Base-by-base conservation (phyloP, 2,113 vertebrate species). In the Xiphophorus couchianus region DNA sequence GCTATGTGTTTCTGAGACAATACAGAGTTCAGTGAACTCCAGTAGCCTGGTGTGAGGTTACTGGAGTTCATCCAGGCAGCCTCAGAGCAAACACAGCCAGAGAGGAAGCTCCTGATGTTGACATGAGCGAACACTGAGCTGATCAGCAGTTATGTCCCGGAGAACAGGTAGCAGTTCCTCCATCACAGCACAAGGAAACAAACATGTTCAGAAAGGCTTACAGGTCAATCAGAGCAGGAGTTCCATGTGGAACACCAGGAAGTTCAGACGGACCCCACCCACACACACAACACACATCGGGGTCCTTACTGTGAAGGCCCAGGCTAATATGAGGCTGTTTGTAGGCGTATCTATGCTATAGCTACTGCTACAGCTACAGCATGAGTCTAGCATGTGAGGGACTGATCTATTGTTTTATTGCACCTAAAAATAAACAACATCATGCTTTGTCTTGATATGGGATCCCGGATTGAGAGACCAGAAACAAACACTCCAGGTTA, bases 21-120 rank as follows among this genome's bases (percentile, higher is more conserved):
- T 19, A 67, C 14, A 29, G 35, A 39, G 69, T 71, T 79, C 73
- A 73, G 4, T 78, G 83, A 84, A 82, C 84, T 86, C 54, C 0
- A 70, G 19, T 71, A 61, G 30, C 70, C 68, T 58, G 12, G 6
- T 60, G 7, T 22, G 30, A 64, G 62, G 62, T 22, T 22, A 64
- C 31, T 35, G 10, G 19, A 64, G 62, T 35, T 64, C 31, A 64
- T 29, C 22, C 10, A 63, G 29, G 51, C 51, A 54, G 22, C 7
- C 66, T 65, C 11, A 28, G 74, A 76, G 73, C 75, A 83, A 86
- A 73, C 5, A 31, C 31, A 8, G 19, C 0, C 29, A 69, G 51
- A 76, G 73, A 84, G 78, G 89, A 90, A 85, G 76, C 65, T 28
- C 76, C 63, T 39, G 1, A 25, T 74, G 69, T 71, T 4, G 25